Conservation (phyloP, 2,888 invertebrate species). For the Leptinotarsa juncta region DNA sequence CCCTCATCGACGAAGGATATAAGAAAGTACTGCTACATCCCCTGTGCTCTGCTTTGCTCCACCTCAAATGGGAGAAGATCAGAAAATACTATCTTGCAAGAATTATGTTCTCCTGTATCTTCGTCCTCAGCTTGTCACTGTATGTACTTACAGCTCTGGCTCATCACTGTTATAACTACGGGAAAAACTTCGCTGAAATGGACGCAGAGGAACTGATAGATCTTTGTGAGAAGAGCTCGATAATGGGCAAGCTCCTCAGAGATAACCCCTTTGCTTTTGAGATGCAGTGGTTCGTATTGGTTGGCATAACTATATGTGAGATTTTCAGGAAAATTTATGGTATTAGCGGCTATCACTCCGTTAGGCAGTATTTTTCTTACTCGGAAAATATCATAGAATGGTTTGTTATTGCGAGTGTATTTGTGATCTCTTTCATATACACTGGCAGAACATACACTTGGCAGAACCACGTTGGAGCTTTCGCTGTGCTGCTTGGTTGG, state of each 20-base stretch:
- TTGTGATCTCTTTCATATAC: slow-evolving; percentile 84
- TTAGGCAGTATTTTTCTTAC: slow-evolving; percentile 83
- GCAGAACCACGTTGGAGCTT: slow-evolving; percentile 89
- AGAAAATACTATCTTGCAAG: slow-evolving; percentile 87
- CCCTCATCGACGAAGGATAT: slow-evolving; percentile 89
- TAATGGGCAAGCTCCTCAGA: slow-evolving; percentile 78
- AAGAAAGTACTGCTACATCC: slow-evolving; percentile 89
- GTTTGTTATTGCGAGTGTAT: slow-evolving; percentile 87
- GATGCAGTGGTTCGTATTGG: slow-evolving; percentile 85
- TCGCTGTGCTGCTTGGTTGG: slow-evolving; percentile 88
- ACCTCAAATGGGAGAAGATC: slow-evolving; percentile 91
- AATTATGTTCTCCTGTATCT: slow-evolving; percentile 81
- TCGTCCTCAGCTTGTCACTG: slow-evolving; percentile 81
- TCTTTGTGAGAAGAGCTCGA: slow-evolving; percentile 82
- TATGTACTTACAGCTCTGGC: slow-evolving; percentile 86
- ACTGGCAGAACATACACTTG: slow-evolving; percentile 82
- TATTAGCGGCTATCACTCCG: slow-evolving; percentile 82
- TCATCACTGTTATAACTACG: slow-evolving; percentile 86
- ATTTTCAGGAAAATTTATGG: slow-evolving; percentile 84
- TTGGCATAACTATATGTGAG: slow-evolving; percentile 82
- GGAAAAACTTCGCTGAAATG: slow-evolving; percentile 73
- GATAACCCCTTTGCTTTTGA: slow-evolving; percentile 82
- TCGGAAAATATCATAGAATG: slow-evolving; percentile 89
- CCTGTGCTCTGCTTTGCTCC: slow-evolving; percentile 86
- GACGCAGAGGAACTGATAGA: slow-evolving; percentile 79